Conservation (phyloP, 1,140 invertebrate species). For the Plectus sambesii region DNA sequence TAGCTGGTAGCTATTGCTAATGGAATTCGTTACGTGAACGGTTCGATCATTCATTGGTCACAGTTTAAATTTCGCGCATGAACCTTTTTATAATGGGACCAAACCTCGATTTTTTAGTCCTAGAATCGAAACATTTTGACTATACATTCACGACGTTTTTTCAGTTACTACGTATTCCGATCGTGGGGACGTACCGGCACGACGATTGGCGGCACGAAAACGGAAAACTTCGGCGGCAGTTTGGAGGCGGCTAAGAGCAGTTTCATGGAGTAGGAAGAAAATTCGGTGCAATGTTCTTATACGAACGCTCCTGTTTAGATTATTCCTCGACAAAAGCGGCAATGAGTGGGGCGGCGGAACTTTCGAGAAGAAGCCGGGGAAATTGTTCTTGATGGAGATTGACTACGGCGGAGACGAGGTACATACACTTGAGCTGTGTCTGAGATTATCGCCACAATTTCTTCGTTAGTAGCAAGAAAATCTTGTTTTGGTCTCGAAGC, state of each 20-base stretch:
- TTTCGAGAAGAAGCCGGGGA: constrained; percentile 62
- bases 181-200: constrained; percentile 93
- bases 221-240: constrained; percentile 54
- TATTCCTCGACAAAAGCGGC: constrained; percentile 70
- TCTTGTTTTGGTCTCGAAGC: not conserved
- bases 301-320: constrained; percentile 17
- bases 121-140: constrained; percentile 51
- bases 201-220: constrained; percentile 68
- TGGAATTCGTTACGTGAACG: too few relatives aligned
- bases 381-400: constrained; percentile 76
- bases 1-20: not conserved
- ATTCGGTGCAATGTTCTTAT: constrained; percentile 5
- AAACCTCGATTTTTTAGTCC: too few relatives aligned
- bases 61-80: constrained; percentile 4
- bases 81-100: too few relatives aligned
- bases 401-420: constrained; percentile 60
- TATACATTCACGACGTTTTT: constrained; percentile 49
- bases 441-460: constrained; percentile 1
- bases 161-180: constrained; percentile 56
- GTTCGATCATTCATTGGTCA: not conserved
- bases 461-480: not conserved
- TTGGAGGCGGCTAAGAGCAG: constrained; percentile 54
- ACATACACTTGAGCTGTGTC: constrained; percentile 39
- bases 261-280: constrained; percentile 55
- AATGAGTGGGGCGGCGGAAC: constrained; percentile 62